These are phyloP conservation scores for Sialis lutaria DNA, from an alignment of 2,888 invertebrate genomes.

Conservation along the genomic window DNA sequence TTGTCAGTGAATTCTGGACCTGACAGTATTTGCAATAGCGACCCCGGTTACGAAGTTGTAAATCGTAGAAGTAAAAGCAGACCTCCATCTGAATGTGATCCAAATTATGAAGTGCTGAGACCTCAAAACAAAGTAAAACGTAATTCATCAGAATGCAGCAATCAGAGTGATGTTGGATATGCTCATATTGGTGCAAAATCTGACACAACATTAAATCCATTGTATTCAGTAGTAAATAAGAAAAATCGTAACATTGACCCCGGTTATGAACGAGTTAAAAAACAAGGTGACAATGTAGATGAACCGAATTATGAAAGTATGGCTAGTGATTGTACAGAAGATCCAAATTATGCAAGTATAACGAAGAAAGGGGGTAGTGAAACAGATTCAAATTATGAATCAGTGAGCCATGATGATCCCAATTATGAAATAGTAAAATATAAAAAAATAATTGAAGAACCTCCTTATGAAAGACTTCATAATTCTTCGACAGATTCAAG, in stretches of 20 bases:
- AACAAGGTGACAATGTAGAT: conserved; percentile 24
- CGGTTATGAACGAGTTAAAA: conserved; percentile 34
- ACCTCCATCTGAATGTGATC: conserved; percentile 38
- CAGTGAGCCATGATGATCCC: conserved; percentile 49
- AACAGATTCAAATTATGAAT: conserved; percentile 52
- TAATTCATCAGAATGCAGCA: not conserved
- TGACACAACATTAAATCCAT: not conserved
- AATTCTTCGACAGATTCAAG: not conserved
- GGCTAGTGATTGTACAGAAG: conserved; percentile 28
- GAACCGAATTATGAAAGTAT: conserved; percentile 68
- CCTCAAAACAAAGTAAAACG: conserved; percentile 24
- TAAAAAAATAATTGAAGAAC: conserved; percentile 43
- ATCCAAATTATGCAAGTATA: conserved; percentile 39
- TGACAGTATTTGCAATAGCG: conserved; percentile 39
- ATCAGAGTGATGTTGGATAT: conserved; percentile 11
- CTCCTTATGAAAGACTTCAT: conserved; percentile 48
- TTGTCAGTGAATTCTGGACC: conserved; percentile 25
- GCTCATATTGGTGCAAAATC: conserved; percentile 11
- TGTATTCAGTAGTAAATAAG: conserved; percentile 21
- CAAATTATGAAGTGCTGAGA: conserved; percentile 63
- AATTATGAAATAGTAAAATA: conserved; percentile 60
- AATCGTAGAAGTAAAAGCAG: conserved; percentile 21
- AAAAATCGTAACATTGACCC: conserved; percentile 22
- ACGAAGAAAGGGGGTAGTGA: conserved; percentile 35
- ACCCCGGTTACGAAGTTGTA: conserved; percentile 60